A percentile compares a stretch with the other conserved stretches of the same genome.
Conservation (phyloP, 2,797 vertebrate genomes). For the Coccyzus lansbergi region DNA sequence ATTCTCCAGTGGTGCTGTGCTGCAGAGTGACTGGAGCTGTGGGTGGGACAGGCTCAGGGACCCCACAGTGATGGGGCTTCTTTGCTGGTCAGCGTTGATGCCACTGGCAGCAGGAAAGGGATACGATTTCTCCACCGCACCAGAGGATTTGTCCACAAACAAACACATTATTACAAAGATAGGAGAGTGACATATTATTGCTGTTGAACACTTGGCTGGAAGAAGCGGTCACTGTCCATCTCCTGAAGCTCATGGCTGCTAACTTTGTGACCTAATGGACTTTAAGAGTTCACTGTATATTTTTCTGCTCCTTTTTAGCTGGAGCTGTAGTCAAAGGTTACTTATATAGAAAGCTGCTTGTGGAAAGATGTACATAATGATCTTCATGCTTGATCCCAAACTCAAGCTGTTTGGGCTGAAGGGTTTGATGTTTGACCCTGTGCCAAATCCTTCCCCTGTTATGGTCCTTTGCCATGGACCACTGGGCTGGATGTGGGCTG, state of each 20-base stretch:
- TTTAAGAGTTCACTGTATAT: neutral
- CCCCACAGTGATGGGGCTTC: neutral
- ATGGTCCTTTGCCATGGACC: rapidly evolving
- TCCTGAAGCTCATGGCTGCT: neutral
- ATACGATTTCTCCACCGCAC: neutral
- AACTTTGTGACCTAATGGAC: neutral
- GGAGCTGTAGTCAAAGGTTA: neutral
- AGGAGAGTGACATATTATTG: neutral
- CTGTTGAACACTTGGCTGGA: neutral
- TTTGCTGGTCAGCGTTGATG: neutral
- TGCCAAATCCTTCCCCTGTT: rapidly evolving
- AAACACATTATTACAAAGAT: neutral
- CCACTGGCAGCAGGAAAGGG: neutral
- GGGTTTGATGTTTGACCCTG: neutral
- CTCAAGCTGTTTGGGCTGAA: neutral
- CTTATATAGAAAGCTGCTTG: neutral
- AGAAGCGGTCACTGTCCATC: neutral
- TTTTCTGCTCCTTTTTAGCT: neutral
- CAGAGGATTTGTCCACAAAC: neutral
- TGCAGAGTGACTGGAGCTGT: rapidly evolving
- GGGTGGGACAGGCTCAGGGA: neutral
- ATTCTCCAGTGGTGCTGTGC: rapidly evolving
- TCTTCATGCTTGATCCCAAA: neutral
- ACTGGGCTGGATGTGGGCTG: rapidly evolving
- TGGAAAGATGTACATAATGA: neutral